Conservation (phyloP, 92 coral and sea anemone species). For the Heliopora coerulea region DNA sequence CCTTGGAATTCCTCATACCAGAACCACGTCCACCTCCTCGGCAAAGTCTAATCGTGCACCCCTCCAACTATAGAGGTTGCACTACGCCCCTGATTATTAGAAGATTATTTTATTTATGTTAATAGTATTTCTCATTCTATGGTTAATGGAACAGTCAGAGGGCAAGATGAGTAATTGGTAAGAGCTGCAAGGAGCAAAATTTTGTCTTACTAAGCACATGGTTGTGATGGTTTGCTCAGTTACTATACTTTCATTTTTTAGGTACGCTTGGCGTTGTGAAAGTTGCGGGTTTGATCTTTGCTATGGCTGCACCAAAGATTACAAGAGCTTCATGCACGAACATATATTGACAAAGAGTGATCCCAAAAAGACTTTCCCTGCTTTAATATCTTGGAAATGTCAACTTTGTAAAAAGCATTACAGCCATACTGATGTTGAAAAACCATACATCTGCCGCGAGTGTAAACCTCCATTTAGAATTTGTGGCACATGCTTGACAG, state of each 20-base stretch:
- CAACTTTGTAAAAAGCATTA: neutral
- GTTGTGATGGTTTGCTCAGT: no score
- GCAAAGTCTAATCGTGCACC: no score
- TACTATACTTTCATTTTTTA: constrained; percentile 5
- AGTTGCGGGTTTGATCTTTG: constrained; percentile 13
- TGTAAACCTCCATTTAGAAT: neutral
- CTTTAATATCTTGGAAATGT: neutral
- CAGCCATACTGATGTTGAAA: neutral
- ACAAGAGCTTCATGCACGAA: neutral
- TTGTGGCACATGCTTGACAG: constrained; percentile 11
- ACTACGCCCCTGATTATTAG: no score
- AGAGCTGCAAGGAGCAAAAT: no score
- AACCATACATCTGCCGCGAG: constrained; percentile 13
- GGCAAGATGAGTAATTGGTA: no score
- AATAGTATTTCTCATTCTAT: no score
- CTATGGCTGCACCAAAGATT: constrained; percentile 17
- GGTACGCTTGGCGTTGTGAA: constrained; percentile 19
- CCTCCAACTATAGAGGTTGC: no score
- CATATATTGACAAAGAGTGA: constrained; percentile 4
- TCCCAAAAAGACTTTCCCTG: neutral
- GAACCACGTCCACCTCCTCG: no score
- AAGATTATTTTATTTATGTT: no score
- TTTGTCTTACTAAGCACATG: no score
- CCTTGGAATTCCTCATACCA: no score
- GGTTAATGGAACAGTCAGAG: no score